Evolutionary conservation across 2,113 vertebrate genomes (phyloP), one percentile per base, ranked within the genome.

Genomic region (Clinocottus analis): DNA sequence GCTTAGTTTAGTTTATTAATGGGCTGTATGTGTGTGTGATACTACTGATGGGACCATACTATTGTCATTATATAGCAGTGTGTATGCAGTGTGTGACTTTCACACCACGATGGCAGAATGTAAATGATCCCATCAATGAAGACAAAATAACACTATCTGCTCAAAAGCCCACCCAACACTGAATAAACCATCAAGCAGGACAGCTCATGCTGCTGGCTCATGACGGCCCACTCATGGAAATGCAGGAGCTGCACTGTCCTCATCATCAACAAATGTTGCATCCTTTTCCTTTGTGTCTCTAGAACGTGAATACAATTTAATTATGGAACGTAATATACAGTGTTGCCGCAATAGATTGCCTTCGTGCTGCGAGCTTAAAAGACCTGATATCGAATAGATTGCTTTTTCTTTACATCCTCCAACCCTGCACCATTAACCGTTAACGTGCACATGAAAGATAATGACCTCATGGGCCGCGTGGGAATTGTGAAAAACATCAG

Each of bases 131-230:
- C 39, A 47, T n/a, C 56, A n/a, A 56, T 27, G 64, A 41, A 66
- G 80, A 51, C 60, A 66, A 5, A 75, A 72, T 63, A 51, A 69
- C 72, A 82, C 33, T 9, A 14, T 71, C 49, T 11, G 62, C 59
- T 71, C 33, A 8, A 60, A 69, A 70, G 55, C 75, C 59, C 27
- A 70, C 16, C 70, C 14, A 74, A 83, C 82, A 64, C 81, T 84
- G 81, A 86, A 85, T 84, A 77, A 87, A 80, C 41, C 82, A 86
- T 72, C 27, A 21, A 14, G 29, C 60, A 23, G 58, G 29, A 70
- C 75, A 43, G n/a, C 56, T 83, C 84, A 76, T 65, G 66, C 66
- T 76, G 77, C 62, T 72, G 75, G 29, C 56, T 72, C 80, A 65
- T 79, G 72, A 64, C 35, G 74, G 65, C 45, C 63, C 39, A 14